Percentiles rank a stretch among this genome's conserved stretches.
These are phyloP conservation scores for Diacarnus erythraeanus DNA, from an alignment of 37 sponge, comb jelly and placozoan genomes.

Conservation along the genomic window DNA sequence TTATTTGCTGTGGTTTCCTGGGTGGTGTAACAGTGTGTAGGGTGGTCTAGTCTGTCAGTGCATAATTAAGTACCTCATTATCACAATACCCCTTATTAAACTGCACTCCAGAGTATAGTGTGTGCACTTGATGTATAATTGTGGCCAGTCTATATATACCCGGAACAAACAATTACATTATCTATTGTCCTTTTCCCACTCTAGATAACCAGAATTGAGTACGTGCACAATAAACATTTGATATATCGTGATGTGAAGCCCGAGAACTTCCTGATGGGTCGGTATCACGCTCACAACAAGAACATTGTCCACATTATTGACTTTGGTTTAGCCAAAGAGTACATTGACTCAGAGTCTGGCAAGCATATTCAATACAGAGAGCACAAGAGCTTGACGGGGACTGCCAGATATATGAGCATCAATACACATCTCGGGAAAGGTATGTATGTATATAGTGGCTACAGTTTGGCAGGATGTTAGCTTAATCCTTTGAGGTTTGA, in stretches of 20 bases:
- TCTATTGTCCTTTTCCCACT: background rate
- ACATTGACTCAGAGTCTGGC: conserved; percentile 91
- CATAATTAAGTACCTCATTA: too few species aligned
- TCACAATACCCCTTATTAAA: too few species aligned
- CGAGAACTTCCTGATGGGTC: conserved; percentile 98
- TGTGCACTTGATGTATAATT: too few species aligned
- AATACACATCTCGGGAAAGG: conserved; percentile 99
- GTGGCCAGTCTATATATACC: too few species aligned
- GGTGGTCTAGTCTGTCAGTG: too few species aligned
- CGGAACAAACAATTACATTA: too few species aligned
- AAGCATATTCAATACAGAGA: conserved; percentile 99
- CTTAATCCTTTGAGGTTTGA: background rate
- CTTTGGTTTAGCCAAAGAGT: conserved; percentile 99
- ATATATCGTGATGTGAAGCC: conserved; percentile 99
- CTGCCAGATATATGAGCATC: conserved; percentile 99
- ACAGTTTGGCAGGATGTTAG: background rate
- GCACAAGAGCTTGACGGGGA: conserved; percentile 98
- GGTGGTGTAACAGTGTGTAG: too few species aligned
- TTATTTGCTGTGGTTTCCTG: too few species aligned
- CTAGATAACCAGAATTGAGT: conserved; percentile 92
- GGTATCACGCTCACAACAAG: conserved; percentile 71
- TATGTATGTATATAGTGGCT: conserved; percentile 2
- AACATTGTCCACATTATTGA: conserved; percentile 95
- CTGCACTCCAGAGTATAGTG: too few species aligned
- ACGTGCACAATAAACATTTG: conserved; percentile 95